These are phyloP conservation scores for Mesorhabditis spiculigera DNA, from an alignment of 2,888 invertebrate genomes.

Conservation along the genomic window DNA sequence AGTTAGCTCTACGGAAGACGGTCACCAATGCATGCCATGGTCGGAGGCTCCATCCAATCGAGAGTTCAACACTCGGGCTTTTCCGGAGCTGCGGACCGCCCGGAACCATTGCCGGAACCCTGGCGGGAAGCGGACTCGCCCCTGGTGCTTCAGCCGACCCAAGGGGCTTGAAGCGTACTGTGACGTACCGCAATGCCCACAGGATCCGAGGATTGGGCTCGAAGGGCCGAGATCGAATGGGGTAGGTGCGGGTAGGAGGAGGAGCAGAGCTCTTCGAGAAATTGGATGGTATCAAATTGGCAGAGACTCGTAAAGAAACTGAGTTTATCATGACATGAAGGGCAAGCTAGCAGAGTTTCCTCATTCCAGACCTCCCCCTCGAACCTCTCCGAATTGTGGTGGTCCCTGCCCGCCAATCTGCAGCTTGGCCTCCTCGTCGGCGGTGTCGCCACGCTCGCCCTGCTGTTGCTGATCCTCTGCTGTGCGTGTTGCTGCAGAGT, in stretches of 20 bases:
- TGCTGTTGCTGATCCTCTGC: constrained; percentile 47
- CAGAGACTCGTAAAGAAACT: neutral
- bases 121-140: constrained; percentile 65
- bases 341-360: neutral
- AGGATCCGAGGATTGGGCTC: constrained; percentile 17
- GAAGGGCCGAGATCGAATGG: constrained; percentile 11
- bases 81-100: constrained; percentile 76
- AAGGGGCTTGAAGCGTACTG: constrained; percentile 75
- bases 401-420: constrained; percentile 37
- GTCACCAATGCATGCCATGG: constrained; percentile 43
- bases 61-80: constrained; percentile 67
- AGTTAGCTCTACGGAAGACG: constrained; percentile 62
- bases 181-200: constrained; percentile 65
- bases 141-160: constrained; percentile 34
- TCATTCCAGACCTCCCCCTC: constrained; percentile 9
- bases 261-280: neutral
- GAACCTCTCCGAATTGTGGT: constrained; percentile 34
- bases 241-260: neutral
- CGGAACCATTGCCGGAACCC: constrained; percentile 81
- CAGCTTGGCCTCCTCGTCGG: constrained; percentile 46
- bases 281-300: too few relatives aligned
- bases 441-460: constrained; percentile 38
- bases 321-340: neutral
- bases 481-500: constrained; percentile 52
- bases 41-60: constrained; percentile 29